These are phyloP conservation scores for Tragelaphus buxtoni DNA, from an alignment of 2,113 vertebrate genomes.

Conservation along the genomic window DNA sequence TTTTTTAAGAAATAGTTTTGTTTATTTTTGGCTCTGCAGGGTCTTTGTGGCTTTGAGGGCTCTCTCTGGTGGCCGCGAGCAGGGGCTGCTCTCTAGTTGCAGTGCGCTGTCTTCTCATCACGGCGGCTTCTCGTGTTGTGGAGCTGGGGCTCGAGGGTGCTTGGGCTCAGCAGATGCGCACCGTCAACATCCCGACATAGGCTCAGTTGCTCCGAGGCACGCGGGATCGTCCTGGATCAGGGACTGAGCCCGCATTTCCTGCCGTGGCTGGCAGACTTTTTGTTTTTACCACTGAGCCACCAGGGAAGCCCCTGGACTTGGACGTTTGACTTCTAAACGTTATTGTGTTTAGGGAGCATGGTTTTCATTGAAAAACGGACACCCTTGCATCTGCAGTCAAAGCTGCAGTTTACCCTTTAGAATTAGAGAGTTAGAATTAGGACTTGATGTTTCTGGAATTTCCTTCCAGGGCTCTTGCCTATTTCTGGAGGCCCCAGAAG, in stretches of 20 bases:
- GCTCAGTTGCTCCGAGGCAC: background rate
- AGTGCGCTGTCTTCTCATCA: background rate
- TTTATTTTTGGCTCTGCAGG: background rate
- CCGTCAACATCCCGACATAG: background rate
- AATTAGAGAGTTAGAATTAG: background rate
- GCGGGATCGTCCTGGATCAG: background rate
- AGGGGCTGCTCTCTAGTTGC: accelerated
- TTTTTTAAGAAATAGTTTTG: background rate
- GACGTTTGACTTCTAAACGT: background rate
- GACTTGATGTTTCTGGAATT: background rate
- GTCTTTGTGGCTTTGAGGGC: background rate
- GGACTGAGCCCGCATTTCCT: background rate
- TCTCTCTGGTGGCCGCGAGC: background rate
- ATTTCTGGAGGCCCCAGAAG: background rate
- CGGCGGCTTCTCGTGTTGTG: background rate
- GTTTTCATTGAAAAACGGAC: background rate
- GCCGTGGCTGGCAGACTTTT: background rate
- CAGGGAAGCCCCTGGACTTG: background rate
- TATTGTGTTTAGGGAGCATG: accelerated
- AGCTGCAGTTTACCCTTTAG: background rate
- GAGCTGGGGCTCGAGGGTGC: background rate
- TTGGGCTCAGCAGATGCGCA: background rate
- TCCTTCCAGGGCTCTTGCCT: background rate
- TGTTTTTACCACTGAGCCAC: background rate
- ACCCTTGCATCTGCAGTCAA: background rate